Base-by-base conservation (phyloP, 2,113 vertebrate species). In the Urocynchramus pylzowi region DNA sequence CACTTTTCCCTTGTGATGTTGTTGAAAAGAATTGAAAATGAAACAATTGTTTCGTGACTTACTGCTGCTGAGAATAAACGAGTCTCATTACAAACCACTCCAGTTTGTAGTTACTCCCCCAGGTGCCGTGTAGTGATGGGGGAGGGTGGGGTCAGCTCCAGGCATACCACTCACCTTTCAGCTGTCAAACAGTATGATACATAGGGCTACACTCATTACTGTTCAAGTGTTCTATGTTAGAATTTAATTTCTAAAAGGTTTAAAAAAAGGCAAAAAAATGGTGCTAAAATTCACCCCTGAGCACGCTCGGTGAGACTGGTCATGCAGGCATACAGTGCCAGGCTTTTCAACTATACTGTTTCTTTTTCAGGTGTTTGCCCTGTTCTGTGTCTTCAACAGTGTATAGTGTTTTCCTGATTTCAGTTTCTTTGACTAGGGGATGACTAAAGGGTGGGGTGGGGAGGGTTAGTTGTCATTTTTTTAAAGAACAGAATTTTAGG, bases 121-220 rank as follows among this genome's bases (percentile, higher is more conserved):
- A 97, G 97, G 94, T 98, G 97, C 96, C 95, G 10, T 92, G 94
- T 79, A 95, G 95, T 68, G 96, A 97, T 95, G 95, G 64, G 75
- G 91, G 94, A 92, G 94, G 93, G 91, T 96, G 96, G 92, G 91
- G 86, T 94, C 97, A 95, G 93, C 97, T 97, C 94, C 86, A 97
- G 94, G 92, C 93, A 90, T 95, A 95, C 95, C 92, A 93, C 96
- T 96, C 97, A 94, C 95, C 90, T 97, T 90, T 96, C 96, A 89
- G 97, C 97, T 97, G 97, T 98, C 97, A 97, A 98, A 98, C 98
- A 98, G 97, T 98, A 97, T 95, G 97, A 95, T 95, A 97, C 97
- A 98, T 98, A 98, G 98, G 98, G 98, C 98, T 98, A 98, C 98
- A 97, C 97, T 98, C 97, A 98, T 98, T 97, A 97, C 93, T 98